Percentiles rank a stretch among this genome's conserved stretches.
Conservation (phyloP, 2,113 vertebrate genomes). For the Mastomys natalensis region DNA sequence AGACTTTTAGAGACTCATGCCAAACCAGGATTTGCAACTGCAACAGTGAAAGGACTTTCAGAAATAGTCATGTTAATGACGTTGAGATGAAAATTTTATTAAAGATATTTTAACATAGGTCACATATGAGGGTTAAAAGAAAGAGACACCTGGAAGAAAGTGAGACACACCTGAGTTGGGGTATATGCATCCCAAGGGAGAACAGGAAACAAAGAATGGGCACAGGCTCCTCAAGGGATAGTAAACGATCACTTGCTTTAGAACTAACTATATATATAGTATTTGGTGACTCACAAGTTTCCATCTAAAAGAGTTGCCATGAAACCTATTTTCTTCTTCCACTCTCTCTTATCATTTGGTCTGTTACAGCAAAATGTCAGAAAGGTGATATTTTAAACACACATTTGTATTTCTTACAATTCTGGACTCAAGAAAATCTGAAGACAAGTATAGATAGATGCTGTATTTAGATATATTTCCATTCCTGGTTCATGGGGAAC, state of each 20-base stretch:
- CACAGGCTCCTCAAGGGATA: no score
- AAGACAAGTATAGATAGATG: background rate
- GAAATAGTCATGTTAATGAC: background rate
- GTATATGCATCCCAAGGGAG: no score
- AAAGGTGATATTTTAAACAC: background rate
- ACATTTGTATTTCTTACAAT: background rate
- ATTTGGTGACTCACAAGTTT: background rate
- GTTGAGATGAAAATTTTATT: background rate
- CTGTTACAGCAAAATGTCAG: background rate
- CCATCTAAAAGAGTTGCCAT: no score
- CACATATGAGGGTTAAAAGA: background rate
- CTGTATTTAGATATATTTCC: rapidly evolving
- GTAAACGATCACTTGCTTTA: background rate
- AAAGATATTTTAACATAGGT: background rate
- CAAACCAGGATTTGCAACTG: background rate
- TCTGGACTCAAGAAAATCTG: background rate
- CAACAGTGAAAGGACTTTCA: background rate
- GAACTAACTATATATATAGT: background rate
- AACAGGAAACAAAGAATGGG: no score
- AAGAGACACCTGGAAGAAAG: background rate
- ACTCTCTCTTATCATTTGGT: background rate
- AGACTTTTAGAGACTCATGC: background rate
- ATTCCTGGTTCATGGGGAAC: no score
- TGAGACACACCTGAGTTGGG: no score
- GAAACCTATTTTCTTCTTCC: background rate